Conservation (phyloP, 2,888 invertebrate species). For the Taenaris catops region DNA sequence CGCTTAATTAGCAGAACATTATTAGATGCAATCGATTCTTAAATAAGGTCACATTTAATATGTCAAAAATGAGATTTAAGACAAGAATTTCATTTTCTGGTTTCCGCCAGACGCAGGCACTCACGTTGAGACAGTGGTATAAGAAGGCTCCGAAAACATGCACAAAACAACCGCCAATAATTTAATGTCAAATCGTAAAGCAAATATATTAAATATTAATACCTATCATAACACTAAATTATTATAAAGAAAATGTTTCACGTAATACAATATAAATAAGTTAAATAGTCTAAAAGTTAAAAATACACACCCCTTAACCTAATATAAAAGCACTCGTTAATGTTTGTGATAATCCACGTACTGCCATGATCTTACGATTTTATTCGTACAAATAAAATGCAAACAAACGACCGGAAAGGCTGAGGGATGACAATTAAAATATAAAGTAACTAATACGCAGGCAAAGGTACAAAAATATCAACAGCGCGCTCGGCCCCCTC, state of each 20-base stretch:
- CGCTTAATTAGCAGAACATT: slow-evolving; percentile 50
- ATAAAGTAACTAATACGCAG: slow-evolving; percentile 62
- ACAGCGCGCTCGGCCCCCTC: slow-evolving; percentile 37
- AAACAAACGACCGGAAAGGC: slow-evolving; percentile 54
- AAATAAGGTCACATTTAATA: slow-evolving; percentile 54
- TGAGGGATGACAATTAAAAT: slow-evolving; percentile 61
- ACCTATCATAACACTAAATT: slow-evolving; percentile 75
- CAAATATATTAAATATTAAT: slow-evolving; percentile 78
- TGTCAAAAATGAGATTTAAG: slow-evolving; percentile 46
- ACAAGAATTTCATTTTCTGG: slow-evolving; percentile 32
- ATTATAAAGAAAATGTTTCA: slow-evolving; percentile 77
- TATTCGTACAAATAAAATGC: slow-evolving; percentile 42
- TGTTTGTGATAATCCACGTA: slow-evolving; percentile 47
- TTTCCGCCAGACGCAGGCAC: slow-evolving; percentile 62
- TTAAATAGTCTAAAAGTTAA: slow-evolving; percentile 79
- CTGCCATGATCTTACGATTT: slow-evolving; percentile 34
- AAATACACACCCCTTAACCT: slow-evolving; percentile 78
- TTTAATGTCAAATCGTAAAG: slow-evolving; percentile 67
- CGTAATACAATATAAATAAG: slow-evolving; percentile 79
- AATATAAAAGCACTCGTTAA: slow-evolving; percentile 74
- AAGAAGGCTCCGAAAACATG: slow-evolving; percentile 64
- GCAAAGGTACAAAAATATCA: slow-evolving; percentile 74
- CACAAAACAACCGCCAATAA: slow-evolving; percentile 67
- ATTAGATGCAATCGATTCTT: slow-evolving; percentile 34
- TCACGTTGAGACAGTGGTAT: slow-evolving; percentile 61